Evolutionary conservation across 2,888 invertebrate genomes (phyloP).

Genomic region (Octonoba sinensis): DNA sequence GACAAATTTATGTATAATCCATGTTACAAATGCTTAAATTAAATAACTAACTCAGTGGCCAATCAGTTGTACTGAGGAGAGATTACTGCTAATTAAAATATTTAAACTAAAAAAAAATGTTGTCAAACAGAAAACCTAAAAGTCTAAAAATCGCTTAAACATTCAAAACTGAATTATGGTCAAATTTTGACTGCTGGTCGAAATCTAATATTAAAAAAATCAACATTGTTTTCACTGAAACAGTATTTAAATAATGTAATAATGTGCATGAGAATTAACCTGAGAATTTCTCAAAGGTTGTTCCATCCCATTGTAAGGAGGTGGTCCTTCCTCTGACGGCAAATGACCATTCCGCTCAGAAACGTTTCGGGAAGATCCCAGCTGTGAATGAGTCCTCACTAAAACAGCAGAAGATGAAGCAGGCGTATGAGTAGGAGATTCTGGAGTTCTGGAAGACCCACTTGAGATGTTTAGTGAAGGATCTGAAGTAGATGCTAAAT

Average conservation of each 20-base stretch:
- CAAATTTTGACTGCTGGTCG: too few relatives aligned
- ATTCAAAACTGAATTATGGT: too few relatives aligned
- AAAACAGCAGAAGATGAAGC: conserved; percentile 18
- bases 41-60: too few relatives aligned
- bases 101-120: too few relatives aligned
- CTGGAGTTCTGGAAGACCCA: background rate
- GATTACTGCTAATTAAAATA: too few relatives aligned
- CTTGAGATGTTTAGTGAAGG: conserved; percentile 44
- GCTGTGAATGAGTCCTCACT: conserved; percentile 37
- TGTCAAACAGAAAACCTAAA: too few relatives aligned
- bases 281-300: conserved; percentile 8
- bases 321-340: conserved; percentile 62
- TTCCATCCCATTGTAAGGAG: conserved; percentile 55
- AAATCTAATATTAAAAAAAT: background rate
- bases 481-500: conserved; percentile 47
- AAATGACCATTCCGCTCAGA: conserved; percentile 25
- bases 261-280: background rate
- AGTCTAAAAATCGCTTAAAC: too few relatives aligned
- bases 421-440: background rate
- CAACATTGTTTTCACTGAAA: background rate
- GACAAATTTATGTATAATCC: too few relatives aligned
- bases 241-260: background rate
- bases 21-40: too few relatives aligned
- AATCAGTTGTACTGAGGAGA: too few relatives aligned
- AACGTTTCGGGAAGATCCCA: conserved; percentile 17